Evolutionary conservation across 2,797 vertebrate species (phyloP), one percentile per base, ranked within the genome.

Genomic region (Streptopelia turtur): DNA sequence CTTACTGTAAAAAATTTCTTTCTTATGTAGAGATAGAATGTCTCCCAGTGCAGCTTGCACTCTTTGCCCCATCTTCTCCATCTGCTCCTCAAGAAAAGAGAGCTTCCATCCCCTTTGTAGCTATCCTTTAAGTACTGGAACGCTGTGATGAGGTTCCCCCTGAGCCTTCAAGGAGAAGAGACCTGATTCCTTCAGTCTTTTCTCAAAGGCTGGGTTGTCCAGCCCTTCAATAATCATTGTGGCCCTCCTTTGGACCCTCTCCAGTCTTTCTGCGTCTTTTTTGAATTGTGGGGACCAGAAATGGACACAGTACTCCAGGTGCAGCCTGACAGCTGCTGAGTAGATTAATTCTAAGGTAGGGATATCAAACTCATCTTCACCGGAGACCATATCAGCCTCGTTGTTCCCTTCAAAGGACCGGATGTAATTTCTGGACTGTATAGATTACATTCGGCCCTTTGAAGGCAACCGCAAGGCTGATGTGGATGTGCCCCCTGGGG

Each of bases 321-420:
- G 8, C 15, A 72, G 21, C 10, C 37, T 41, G 11, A 72, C 10
- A 57, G 33, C 4, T 0, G 1, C 2, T 5, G 24, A 79, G 21
- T 33, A 39, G 20, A 45, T 10, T 50, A 8, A 52, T 57, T 55
- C 24, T 70, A 43, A 80, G 12, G 41, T 39, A 39, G 39, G 13
- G 39, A 39, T 39, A 39, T 39, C 39, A 39, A 39, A 39, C 39
- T 39, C 39, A 39, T 39, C 39, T 39, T 39, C 39, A 39, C 39
- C 39, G 39, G 39, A 39, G 13, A 13, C 39, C 39, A 39, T 39
- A 39, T 39, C 13, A 39, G 39, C 39, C 39, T 39, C 13, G 6
- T 39, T 13, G 13, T 39, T 39, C 39, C 39, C 39, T 39, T 39
- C 39, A 39, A 39, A 39, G 39, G 39, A 39, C 39, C 13, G 5